These are phyloP conservation scores for Platysteira castanea DNA, from an alignment of 2,113 vertebrate species.

Conservation along the genomic window DNA sequence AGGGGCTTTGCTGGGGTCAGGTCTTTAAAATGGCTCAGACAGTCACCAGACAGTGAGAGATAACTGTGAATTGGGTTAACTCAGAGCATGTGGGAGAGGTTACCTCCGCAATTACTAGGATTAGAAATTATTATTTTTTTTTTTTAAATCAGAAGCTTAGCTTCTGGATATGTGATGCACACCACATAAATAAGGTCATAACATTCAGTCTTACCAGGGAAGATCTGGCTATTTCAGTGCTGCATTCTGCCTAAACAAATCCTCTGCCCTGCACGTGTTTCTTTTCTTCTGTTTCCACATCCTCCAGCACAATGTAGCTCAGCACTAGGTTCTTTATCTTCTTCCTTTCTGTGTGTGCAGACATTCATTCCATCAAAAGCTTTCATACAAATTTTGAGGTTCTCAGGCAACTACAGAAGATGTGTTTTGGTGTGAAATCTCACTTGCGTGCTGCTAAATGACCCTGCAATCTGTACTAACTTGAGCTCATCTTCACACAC, in stretches of 20 bases:
- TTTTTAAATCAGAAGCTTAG: neutral
- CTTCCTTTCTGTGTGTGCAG: neutral
- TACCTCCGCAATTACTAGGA: neutral
- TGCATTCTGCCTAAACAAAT: neutral
- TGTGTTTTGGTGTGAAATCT: constrained; percentile 24
- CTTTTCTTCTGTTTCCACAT: neutral
- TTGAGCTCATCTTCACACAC: constrained; percentile 47
- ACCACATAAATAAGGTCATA: neutral
- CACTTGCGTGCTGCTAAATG: constrained; percentile 14
- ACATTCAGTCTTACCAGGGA: neutral
- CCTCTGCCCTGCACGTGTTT: neutral
- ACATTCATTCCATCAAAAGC: neutral
- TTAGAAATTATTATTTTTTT: neutral
- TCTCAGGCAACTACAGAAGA: neutral
- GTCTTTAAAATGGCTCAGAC: neutral
- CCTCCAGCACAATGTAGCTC: neutral
- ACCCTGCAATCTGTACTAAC: constrained; percentile 55
- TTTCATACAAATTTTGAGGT: constrained; percentile 3
- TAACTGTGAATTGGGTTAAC: neutral
- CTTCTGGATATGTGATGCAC: neutral
- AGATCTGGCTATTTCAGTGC: neutral
- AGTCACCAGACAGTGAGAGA: neutral
- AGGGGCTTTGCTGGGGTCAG: neutral
- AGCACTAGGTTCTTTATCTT: neutral
- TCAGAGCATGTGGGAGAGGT: neutral